Evolutionary conservation across 2,888 invertebrate species (phyloP).

Genomic region (Pyrgus malvae): DNA sequence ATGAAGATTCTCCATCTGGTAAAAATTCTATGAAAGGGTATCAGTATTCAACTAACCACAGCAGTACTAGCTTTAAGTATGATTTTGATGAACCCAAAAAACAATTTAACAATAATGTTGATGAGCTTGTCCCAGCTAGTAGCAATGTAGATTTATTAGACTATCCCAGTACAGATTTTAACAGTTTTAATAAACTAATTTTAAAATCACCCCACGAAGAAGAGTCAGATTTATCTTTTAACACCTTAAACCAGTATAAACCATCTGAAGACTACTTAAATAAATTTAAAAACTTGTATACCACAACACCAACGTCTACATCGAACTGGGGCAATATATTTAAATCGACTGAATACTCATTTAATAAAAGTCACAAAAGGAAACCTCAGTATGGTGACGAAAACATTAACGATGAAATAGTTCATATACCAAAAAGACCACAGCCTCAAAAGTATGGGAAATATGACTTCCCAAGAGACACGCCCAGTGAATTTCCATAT

Average conservation of each 20-base stretch:
- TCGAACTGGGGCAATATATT: slow-evolving; percentile 65
- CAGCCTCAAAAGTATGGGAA: slow-evolving; percentile 49
- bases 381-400: slow-evolving; percentile 50
- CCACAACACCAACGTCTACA: slow-evolving; percentile 49
- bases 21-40: slow-evolving; percentile 48
- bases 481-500: slow-evolving; percentile 50
- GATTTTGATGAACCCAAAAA: slow-evolving; percentile 54
- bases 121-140: slow-evolving; percentile 62
- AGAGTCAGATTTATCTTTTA: slow-evolving; percentile 40
- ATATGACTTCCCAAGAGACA: slow-evolving; percentile 42
- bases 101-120: slow-evolving; percentile 48
- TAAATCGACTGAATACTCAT: slow-evolving; percentile 54
- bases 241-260: slow-evolving; percentile 48
- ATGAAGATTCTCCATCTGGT: slow-evolving; percentile 34
- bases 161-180: slow-evolving; percentile 56
- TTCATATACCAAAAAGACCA: slow-evolving; percentile 65
- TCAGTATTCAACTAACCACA: slow-evolving; percentile 62
- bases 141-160: slow-evolving; percentile 59
- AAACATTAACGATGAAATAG: slow-evolving; percentile 50
- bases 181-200: slow-evolving; percentile 54
- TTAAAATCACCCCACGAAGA: slow-evolving; percentile 42
- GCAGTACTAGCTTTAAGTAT: slow-evolving; percentile 60
- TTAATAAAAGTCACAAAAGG: slow-evolving; percentile 50
- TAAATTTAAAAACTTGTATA: slow-evolving; percentile 56
- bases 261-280: slow-evolving; percentile 52